phyloP scores from a whole-genome alignment of 2,888 invertebrate genomes.

The Quadroppia sp. region DNA sequence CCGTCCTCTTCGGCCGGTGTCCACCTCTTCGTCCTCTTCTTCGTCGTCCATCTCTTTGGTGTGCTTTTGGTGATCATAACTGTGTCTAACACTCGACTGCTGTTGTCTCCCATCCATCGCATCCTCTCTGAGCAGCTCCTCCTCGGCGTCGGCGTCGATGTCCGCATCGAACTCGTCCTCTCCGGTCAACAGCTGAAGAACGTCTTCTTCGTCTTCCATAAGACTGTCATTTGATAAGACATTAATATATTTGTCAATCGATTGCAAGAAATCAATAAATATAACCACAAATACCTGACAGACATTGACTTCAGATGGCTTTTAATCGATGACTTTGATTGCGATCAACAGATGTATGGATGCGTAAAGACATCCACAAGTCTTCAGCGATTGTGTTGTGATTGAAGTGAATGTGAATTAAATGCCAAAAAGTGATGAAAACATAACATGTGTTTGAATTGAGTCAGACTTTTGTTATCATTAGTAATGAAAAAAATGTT shows the following conservation, averaged over 20 bases:
- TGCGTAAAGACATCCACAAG: no score
- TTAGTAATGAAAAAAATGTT: no score
- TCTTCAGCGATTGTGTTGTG: no score
- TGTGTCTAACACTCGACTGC: not conserved
- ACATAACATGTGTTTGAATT: no score
- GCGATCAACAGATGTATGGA: no score
- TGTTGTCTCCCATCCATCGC: not conserved
- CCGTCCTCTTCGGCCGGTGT: conserved; percentile 5
- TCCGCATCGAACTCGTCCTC: conserved; percentile 36
- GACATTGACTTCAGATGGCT: not conserved
- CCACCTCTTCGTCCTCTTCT: conserved; percentile 17
- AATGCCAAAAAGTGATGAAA: no score
- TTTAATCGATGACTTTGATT: no score
- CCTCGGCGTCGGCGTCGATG: conserved; percentile 28
- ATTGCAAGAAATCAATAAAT: not conserved
- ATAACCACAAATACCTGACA: conserved; percentile 1
- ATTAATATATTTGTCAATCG: not conserved
- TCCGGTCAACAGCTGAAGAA: conserved; percentile 31
- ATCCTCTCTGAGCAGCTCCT: conserved; percentile 27
- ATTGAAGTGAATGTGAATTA: no score
- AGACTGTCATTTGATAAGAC: not conserved
- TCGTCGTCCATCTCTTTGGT: conserved; percentile 24
- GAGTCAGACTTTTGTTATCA: no score
- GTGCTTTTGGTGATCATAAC: no score
- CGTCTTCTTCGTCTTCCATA: conserved; percentile 41